Evolutionary conservation across 2,888 invertebrate genomes (phyloP).

Genomic region (Priocnemis perturbator): DNA sequence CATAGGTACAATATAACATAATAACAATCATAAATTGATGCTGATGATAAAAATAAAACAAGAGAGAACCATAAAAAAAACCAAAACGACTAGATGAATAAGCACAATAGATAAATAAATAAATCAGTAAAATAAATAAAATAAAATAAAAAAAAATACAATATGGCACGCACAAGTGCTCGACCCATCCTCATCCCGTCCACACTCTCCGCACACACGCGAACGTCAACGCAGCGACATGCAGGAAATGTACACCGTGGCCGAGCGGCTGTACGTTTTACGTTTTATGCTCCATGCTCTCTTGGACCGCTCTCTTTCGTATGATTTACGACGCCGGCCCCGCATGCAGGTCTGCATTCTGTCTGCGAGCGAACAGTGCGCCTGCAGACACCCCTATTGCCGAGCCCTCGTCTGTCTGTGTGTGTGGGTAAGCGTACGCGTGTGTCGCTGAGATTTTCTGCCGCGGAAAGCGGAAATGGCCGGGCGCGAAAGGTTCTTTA

Average conservation of each 20-base stretch:
- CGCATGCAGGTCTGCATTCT: slow-evolving; percentile 40
- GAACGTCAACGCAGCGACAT: too few species aligned
- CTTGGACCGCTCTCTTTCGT: slow-evolving; percentile 18
- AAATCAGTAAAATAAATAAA: too few species aligned
- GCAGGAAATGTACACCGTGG: background rate
- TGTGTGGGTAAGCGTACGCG: slow-evolving; percentile 4
- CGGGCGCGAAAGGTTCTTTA: slow-evolving; percentile 28
- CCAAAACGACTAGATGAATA: too few species aligned
- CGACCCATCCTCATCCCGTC: too few species aligned
- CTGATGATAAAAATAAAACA: too few species aligned
- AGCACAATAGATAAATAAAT: too few species aligned
- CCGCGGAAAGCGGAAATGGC: slow-evolving; percentile 40
- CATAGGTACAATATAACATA: too few species aligned
- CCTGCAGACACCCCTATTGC: background rate
- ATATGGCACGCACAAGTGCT: too few species aligned
- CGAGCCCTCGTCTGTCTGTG: background rate
- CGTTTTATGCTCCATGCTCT: background rate
- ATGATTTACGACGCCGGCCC: slow-evolving; percentile 52
- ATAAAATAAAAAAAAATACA: too few species aligned
- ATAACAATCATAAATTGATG: too few species aligned
- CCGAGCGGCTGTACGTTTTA: too few species aligned
- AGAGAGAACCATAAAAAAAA: too few species aligned
- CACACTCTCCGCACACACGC: background rate
- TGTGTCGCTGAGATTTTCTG: slow-evolving; percentile 46
- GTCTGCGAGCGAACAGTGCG: slow-evolving; percentile 1